Percentiles rank a stretch among this genome's conserved stretches.
Conservation (phyloP, 2,888 invertebrate species). For the Gymnocheta viridis region DNA sequence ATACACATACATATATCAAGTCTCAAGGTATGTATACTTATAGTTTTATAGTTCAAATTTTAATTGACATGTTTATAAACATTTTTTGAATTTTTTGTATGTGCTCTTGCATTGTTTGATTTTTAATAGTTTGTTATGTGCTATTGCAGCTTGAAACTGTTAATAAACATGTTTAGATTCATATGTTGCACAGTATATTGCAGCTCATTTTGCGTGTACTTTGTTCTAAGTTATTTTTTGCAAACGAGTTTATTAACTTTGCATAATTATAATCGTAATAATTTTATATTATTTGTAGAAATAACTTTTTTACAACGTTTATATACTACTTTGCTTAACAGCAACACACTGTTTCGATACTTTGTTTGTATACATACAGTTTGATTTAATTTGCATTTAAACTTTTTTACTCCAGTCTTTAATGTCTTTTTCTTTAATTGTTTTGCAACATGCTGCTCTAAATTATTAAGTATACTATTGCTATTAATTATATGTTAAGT, state of each 20-base stretch:
- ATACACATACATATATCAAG: neutral
- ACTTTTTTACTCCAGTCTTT: constrained; percentile 1
- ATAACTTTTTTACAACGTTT: no score
- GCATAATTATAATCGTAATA: no score
- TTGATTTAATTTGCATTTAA: neutral
- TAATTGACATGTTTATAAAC: constrained; percentile 18
- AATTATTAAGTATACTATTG: neutral
- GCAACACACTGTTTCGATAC: no score
- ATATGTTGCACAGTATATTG: neutral
- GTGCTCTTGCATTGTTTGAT: neutral
- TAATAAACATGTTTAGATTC: neutral
- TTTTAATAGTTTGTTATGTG: neutral
- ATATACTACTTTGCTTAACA: neutral
- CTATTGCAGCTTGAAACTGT: neutral
- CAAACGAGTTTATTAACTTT: neutral
- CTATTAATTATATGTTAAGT: neutral
- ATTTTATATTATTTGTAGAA: no score
- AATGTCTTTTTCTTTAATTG: neutral
- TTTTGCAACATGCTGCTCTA: constrained; percentile 38
- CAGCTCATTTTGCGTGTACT: neutral
- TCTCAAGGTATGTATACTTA: neutral
- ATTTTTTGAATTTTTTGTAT: neutral
- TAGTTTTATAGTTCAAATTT: neutral
- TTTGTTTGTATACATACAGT: neutral
- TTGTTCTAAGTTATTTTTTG: neutral